Evolutionary conservation across 2,113 vertebrate genomes (phyloP).

Genomic region (Chionis minor): DNA sequence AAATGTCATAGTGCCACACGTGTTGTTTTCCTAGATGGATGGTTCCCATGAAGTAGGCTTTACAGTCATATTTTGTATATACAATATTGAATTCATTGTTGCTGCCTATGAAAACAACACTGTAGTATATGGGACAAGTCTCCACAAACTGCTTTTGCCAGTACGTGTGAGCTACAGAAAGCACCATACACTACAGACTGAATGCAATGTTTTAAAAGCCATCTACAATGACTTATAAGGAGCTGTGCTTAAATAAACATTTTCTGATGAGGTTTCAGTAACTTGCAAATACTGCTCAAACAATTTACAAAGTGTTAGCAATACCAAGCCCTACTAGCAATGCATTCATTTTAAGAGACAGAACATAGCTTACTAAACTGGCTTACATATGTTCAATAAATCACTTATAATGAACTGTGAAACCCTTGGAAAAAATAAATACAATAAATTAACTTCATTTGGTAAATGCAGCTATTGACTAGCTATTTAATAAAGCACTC

Average conservation of each 20-base stretch:
- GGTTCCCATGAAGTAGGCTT: neutral
- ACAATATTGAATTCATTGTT: neutral
- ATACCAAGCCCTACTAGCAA: neutral
- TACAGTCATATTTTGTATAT: neutral
- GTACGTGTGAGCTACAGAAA: neutral
- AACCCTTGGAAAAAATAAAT: constrained; percentile 31
- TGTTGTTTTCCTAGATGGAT: neutral
- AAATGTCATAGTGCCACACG: neutral
- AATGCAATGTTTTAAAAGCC: neutral
- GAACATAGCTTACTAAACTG: constrained; percentile 5
- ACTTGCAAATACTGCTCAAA: neutral
- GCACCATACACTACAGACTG: neutral
- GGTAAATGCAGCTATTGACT: constrained; percentile 33
- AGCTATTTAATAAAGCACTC: constrained; percentile 34
- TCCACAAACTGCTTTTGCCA: neutral
- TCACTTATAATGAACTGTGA: constrained; percentile 49
- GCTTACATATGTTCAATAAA: constrained; percentile 39
- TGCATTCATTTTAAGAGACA: constrained; percentile 13
- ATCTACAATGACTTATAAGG: neutral
- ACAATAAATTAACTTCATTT: constrained; percentile 42
- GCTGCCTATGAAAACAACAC: neutral
- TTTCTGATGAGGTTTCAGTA: neutral
- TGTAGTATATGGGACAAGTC: neutral
- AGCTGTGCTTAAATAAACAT: neutral
- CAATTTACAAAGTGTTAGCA: neutral